These are phyloP conservation scores for Crotophaga sulcirostris DNA, from an alignment of 2,113 vertebrate genomes.

Conservation along the genomic window DNA sequence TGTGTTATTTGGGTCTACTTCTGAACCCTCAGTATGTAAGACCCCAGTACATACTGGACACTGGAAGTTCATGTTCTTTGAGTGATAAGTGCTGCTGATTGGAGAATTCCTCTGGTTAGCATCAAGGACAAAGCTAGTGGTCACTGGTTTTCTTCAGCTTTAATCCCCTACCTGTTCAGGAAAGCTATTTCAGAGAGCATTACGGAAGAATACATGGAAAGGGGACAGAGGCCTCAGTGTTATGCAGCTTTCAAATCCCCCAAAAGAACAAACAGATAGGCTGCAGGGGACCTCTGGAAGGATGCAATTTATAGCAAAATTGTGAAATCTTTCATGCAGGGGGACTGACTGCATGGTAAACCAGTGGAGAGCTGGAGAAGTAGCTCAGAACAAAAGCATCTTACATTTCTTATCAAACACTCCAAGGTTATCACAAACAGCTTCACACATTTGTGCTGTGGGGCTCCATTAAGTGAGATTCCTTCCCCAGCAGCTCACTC, in stretches of 20 bases:
- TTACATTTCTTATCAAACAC: constrained; percentile 26
- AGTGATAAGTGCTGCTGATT: background rate
- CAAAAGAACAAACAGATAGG: background rate
- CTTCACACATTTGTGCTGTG: background rate
- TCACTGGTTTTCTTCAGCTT: constrained; percentile 47
- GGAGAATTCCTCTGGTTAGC: constrained; percentile 20
- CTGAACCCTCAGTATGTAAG: background rate
- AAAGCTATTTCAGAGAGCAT: background rate
- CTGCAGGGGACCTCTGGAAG: background rate
- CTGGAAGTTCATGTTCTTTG: background rate
- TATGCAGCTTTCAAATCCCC: background rate
- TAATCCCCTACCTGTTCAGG: background rate
- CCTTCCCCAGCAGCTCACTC: background rate
- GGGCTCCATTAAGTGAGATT: background rate
- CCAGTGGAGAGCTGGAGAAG: background rate
- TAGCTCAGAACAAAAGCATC: constrained; percentile 9
- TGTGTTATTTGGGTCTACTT: background rate
- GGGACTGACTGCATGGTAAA: background rate
- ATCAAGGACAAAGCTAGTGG: background rate
- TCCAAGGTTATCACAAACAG: constrained; percentile 31
- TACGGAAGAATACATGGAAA: background rate
- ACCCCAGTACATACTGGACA: background rate
- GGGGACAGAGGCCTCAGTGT: background rate
- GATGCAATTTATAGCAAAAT: background rate
- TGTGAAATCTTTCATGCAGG: background rate